Percentiles rank a stretch among this genome's conserved stretches.
Evolutionary conservation across 2,888 invertebrate species (phyloP).

Genomic region (Siphonodentalium dalli): DNA sequence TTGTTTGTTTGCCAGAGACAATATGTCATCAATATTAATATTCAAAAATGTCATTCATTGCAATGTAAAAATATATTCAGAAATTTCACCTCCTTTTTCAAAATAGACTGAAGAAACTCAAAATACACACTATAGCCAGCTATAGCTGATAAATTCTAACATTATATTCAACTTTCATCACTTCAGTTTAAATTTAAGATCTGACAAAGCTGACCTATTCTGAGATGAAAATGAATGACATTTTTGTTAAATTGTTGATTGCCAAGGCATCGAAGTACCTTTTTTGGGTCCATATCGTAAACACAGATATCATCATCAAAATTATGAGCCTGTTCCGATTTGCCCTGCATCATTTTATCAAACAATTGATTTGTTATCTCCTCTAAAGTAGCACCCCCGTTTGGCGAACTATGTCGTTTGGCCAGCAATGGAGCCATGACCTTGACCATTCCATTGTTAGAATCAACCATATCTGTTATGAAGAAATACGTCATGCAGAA

Average conservation of each 20-base stretch:
- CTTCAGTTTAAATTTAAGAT: neutral
- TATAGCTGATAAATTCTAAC: no score
- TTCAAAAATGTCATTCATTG: no score
- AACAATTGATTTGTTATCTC: slow-evolving; percentile 56
- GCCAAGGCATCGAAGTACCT: slow-evolving; percentile 37
- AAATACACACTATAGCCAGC: no score
- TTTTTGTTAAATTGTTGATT: slow-evolving; percentile 3
- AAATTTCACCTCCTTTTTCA: no score
- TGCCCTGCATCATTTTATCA: slow-evolving; percentile 54
- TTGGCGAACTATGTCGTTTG: slow-evolving; percentile 27
- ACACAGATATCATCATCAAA: slow-evolving; percentile 61
- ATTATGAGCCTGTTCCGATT: slow-evolving; percentile 48
- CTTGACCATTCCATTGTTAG: no score
- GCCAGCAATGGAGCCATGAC: slow-evolving; percentile 14
- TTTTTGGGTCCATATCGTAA: slow-evolving; percentile 45
- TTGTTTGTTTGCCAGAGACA: no score
- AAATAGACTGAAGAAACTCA: no score
- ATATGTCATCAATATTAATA: no score
- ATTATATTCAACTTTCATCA: neutral
- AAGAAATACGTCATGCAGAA: no score
- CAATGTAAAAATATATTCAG: no score
- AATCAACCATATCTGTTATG: no score
- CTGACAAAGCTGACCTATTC: slow-evolving; percentile 5
- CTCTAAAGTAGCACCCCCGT: slow-evolving; percentile 38
- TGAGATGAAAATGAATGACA: no score